These are phyloP conservation scores for Parauchenoglanis ngamensis DNA, from an alignment of 2,797 vertebrate genomes.

Conservation along the genomic window DNA sequence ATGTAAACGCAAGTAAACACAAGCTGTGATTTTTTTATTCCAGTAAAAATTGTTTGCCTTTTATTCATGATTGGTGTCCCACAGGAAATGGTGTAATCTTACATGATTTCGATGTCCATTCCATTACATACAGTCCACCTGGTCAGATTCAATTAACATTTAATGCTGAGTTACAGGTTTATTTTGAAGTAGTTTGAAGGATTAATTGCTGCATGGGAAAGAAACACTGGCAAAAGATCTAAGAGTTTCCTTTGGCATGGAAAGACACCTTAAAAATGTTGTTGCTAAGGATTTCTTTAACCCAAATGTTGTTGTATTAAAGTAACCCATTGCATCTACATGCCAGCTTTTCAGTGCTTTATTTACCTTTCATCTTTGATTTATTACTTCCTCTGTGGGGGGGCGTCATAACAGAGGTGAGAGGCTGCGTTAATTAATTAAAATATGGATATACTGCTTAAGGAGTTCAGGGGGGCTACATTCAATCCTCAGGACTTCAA, in stretches of 20 bases:
- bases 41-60: background rate
- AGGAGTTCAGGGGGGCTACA: conserved; percentile 58
- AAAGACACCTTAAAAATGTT: conserved; percentile 63
- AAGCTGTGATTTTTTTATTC: background rate
- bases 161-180: conserved; percentile 40
- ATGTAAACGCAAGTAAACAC: background rate
- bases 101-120: background rate
- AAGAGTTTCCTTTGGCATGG: conserved; percentile 56
- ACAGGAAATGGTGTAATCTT: background rate
- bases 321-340: conserved; percentile 54
- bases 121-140: background rate
- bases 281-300: conserved; percentile 65
- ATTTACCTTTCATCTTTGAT: conserved; percentile 64
- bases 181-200: conserved; percentile 11
- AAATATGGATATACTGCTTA: conserved; percentile 75
- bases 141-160: conserved; percentile 48
- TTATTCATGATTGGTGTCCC: background rate
- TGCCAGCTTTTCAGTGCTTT: conserved; percentile 65
- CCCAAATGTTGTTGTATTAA: conserved; percentile 51
- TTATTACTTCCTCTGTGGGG: conserved; percentile 68
- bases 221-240: conserved; percentile 64
- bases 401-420: conserved; percentile 64
- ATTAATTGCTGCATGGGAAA: conserved; percentile 38
- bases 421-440: conserved; percentile 72
- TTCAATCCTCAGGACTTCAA: conserved; percentile 62